Evolutionary conservation across 1,140 invertebrate genomes (phyloP).

Genomic region (Sinella curviseta): DNA sequence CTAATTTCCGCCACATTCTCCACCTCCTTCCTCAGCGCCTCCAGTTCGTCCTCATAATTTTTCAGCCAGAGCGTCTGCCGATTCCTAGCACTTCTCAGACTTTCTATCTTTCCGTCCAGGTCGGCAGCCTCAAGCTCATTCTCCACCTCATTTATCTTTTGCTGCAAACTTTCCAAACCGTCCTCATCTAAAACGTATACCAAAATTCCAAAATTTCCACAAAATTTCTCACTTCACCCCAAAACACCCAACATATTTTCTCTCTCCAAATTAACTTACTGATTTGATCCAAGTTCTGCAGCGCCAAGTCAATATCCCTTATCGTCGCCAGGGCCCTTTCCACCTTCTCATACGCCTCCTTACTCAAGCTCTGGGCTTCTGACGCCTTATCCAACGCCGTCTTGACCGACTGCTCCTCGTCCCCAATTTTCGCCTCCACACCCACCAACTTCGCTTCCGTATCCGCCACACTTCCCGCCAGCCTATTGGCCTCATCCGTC

Average conservation of each 20-base stretch:
- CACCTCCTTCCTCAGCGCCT: slow-evolving; percentile 72
- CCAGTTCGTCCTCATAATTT: slow-evolving; percentile 78
- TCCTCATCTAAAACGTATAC: slow-evolving; percentile 61
- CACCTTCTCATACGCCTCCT: slow-evolving; percentile 76
- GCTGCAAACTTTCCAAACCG: slow-evolving; percentile 71
- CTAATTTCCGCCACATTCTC: slow-evolving; percentile 82
- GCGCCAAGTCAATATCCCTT: slow-evolving; percentile 73
- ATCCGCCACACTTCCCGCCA: slow-evolving; percentile 69
- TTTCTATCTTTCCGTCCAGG: slow-evolving; percentile 66
- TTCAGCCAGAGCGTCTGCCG: slow-evolving; percentile 76
- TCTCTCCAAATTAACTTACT: slow-evolving; percentile 56
- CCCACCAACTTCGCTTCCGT: slow-evolving; percentile 70
- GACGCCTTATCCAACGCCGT: slow-evolving; percentile 75
- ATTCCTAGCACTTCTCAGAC: slow-evolving; percentile 50
- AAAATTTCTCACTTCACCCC: not conserved
- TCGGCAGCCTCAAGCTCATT: slow-evolving; percentile 70
- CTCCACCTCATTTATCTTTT: slow-evolving; percentile 72
- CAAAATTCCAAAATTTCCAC: slow-evolving; percentile 44
- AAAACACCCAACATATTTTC: slow-evolving; percentile 42
- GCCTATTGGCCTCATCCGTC: slow-evolving; percentile 66
- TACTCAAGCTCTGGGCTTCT: slow-evolving; percentile 78
- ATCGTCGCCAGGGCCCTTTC: slow-evolving; percentile 75
- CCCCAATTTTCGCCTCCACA: slow-evolving; percentile 70
- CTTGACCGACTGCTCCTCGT: slow-evolving; percentile 73
- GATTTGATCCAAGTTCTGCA: slow-evolving; percentile 75